Evolutionary conservation across 30 jellyfish, hydroid and myxozoan genomes (phyloP).

Genomic region (Aurelia aurita complex sp. Pacific): DNA sequence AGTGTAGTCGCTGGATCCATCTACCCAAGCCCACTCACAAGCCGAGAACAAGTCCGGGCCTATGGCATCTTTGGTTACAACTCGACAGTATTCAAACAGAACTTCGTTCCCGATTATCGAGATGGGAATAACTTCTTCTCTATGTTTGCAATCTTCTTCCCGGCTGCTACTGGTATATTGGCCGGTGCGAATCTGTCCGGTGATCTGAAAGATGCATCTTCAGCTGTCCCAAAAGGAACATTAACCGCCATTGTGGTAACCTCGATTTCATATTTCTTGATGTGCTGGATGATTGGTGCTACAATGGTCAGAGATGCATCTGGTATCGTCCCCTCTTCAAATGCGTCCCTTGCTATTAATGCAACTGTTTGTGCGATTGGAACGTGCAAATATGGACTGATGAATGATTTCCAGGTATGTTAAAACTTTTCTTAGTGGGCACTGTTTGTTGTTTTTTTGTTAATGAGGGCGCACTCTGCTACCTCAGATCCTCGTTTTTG

Average conservation of each 20-base stretch:
- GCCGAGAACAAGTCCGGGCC: conserved; percentile 44
- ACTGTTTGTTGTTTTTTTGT: no score
- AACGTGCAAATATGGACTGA: conserved; percentile 61
- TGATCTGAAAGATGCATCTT: conserved; percentile 77
- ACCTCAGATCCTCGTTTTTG: no score
- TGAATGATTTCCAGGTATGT: conserved; percentile 76
- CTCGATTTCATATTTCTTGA: conserved; percentile 54
- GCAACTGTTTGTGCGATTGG: conserved; percentile 30
- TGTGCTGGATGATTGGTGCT: conserved; percentile 85
- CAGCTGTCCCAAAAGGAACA: conserved; percentile 88
- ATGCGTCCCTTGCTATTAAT: not conserved
- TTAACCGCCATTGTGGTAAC: conserved; percentile 69
- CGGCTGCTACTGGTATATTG: conserved; percentile 91
- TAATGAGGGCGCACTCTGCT: no score
- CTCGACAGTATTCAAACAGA: conserved; percentile 37
- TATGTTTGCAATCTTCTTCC: conserved; percentile 81
- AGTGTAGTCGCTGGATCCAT: conserved; percentile 69
- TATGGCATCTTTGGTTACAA: conserved; percentile 63
- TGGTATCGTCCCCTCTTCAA: conserved; percentile 45
- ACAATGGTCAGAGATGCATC: conserved; percentile 74
- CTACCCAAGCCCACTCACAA: conserved; percentile 53
- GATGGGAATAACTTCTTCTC: conserved; percentile 72
- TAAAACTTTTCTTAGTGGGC: no score
- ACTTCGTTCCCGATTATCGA: conserved; percentile 56
- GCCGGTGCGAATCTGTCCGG: conserved; percentile 95